phyloP scores from a whole-genome alignment of 2,888 invertebrate species.

The Coelopa pilipes region DNA sequence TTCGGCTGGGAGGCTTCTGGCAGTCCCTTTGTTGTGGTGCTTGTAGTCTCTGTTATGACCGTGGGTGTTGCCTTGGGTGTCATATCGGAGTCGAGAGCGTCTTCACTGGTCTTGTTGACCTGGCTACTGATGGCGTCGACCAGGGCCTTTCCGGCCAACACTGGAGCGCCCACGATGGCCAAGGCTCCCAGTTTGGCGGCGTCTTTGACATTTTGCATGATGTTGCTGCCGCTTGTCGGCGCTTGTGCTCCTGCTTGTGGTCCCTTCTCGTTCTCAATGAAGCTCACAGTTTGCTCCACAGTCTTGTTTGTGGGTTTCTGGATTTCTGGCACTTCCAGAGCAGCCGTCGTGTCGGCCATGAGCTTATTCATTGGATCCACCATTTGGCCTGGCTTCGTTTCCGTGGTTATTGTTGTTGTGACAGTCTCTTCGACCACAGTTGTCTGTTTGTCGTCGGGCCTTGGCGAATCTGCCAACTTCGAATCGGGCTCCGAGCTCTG shows the following conservation, averaged over 20 bases:
- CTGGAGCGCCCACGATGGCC: constrained; percentile 88
- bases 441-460: no score
- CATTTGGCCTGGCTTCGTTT: not conserved
- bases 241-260: constrained; percentile 3
- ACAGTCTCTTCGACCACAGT: not conserved
- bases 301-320: constrained; percentile 18
- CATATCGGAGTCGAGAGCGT: not conserved
- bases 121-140: constrained; percentile 78
- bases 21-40: not conserved
- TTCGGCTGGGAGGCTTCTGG: not conserved
- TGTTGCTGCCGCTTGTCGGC: constrained; percentile 38
- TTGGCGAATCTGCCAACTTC: no score
- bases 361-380: not conserved
- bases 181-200: constrained; percentile 88
- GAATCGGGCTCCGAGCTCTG: no score
- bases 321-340: not conserved
- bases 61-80: constrained; percentile 3
- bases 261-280: constrained; percentile 51
- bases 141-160: constrained; percentile 88
- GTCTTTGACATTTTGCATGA: constrained; percentile 66
- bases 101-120: constrained; percentile 35
- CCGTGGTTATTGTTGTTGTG: not conserved
- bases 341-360: no score
- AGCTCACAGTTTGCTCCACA: constrained; percentile 40
- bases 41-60: not conserved